Conservation (phyloP, 2,888 invertebrate species). For the Ichneumon xanthorius region DNA sequence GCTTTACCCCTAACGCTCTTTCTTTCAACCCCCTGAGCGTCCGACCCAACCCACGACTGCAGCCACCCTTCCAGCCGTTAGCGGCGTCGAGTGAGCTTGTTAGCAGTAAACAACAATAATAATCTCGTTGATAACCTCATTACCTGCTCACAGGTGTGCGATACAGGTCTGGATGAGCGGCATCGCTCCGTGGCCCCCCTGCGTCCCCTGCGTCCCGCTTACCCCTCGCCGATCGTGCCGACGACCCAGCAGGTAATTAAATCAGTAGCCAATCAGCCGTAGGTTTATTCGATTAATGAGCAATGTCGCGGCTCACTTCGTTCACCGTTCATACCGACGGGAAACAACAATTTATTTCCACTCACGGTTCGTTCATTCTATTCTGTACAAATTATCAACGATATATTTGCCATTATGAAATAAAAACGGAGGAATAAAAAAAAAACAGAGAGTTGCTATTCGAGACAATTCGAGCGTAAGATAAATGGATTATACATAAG, state of each 20-base stretch:
- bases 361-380: slow-evolving; percentile 37
- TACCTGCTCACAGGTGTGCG: slow-evolving; percentile 68
- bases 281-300: slow-evolving; percentile 79
- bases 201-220: slow-evolving; percentile 15
- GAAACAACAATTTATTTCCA: slow-evolving; percentile 52
- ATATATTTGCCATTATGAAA: slow-evolving; percentile 1
- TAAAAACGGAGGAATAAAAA: neutral
- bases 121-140: slow-evolving; percentile 80
- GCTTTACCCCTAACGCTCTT: slow-evolving; percentile 11
- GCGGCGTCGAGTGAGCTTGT: slow-evolving; percentile 75
- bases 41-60: slow-evolving; percentile 6
- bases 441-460: neutral
- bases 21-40: slow-evolving; percentile 8
- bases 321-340: slow-evolving; percentile 29
- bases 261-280: slow-evolving; percentile 80
- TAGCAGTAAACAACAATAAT: slow-evolving; percentile 81
- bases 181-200: slow-evolving; percentile 49
- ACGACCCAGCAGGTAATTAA: slow-evolving; percentile 76
- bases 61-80: neutral
- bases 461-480: neutral
- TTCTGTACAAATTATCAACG: slow-evolving; percentile 13
- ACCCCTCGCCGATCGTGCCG: slow-evolving; percentile 62
- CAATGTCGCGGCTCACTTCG: slow-evolving; percentile 66
- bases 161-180: slow-evolving; percentile 53
- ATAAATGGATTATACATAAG: neutral